Evolutionary conservation across 2,888 invertebrate genomes (phyloP), one percentile per base, ranked within the genome.

Genomic region (Ectemnius cavifrons): DNA sequence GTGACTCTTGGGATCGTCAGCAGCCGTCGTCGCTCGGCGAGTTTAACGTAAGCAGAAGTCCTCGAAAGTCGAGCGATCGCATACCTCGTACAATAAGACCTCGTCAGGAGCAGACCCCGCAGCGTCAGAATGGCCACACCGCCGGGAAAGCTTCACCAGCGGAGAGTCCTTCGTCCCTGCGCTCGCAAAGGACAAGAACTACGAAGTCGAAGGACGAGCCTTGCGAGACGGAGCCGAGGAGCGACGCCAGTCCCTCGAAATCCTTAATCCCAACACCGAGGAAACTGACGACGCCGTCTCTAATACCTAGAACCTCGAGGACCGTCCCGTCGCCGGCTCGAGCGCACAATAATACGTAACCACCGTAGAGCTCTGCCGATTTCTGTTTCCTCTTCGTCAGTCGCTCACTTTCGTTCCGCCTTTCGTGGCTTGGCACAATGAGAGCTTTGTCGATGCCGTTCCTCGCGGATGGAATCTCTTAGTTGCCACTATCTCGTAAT

Each of bases 1-100:
- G 85, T 90, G 90, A 90, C 81, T 84, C 87, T 69, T 87, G 88
- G 88, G 81, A 87, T 75, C 86, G 82, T 69, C 87, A 84, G 72
- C 85, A 84, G 74, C 83, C 86, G 71, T 81, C 84, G 64, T 79
- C 85, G 69, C 79, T 85, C 78, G 81, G 80, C 67, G 88, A 87
- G 67, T 69, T 76, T 67, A 85, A 82, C 27, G 69, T 77, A 68
- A 79, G 78, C 74, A 85, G 84, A 73, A 79, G 73, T 71, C 77
- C 73, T 70, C 85, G 84, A 65, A 88, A 86, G 71, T 77, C 82
- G 65, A 81, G 52, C 59, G 83, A 82, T 74, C 81, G 82, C 78
- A 79, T 83, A 70, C 82, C 83, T 64, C 83, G 83, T 67, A 82
- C 82, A 71, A 64, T 80, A 68, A 85, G 81, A 72, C 74, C 79